phyloP scores from a whole-genome alignment of 1,140 invertebrate genomes.

The Zelostemma sp. region DNA sequence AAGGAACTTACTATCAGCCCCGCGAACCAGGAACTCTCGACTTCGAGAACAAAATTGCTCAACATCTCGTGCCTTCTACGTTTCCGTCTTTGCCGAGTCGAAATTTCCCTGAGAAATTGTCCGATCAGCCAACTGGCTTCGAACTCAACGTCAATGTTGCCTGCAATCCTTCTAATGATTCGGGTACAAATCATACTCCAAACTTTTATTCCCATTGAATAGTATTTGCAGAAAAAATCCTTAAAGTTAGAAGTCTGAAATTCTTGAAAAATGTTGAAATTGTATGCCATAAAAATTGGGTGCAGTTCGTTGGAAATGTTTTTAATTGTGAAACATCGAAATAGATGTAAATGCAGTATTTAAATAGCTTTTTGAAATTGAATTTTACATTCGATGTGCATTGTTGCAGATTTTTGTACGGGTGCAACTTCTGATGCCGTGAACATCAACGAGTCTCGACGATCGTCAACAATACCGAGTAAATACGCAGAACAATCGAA shows the following conservation, averaged over 20 bases:
- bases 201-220: no score
- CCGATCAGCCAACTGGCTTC: constrained; percentile 47
- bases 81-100: constrained; percentile 33
- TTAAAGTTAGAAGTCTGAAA: no score
- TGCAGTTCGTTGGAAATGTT: no score
- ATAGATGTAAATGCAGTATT: no score
- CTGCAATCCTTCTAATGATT: constrained; percentile 54
- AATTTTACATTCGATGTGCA: no score
- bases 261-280: no score
- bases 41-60: constrained; percentile 46
- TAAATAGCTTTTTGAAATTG: no score
- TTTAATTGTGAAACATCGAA: no score
- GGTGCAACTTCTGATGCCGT: constrained; percentile 36
- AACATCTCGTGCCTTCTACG: constrained; percentile 15
- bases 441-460: constrained; percentile 45
- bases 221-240: no score
- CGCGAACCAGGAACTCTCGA: constrained; percentile 58
- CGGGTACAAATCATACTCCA: constrained; percentile 17
- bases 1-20: constrained; percentile 30
- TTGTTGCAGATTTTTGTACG: constrained; percentile 53
- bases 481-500: constrained; percentile 38
- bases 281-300: no score
- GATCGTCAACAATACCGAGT: constrained; percentile 16
- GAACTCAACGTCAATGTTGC: constrained; percentile 63
- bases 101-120: constrained; percentile 53